Evolutionary conservation across 2,888 invertebrate genomes (phyloP), one percentile per base, ranked within the genome.

Genomic region (Ellobium chinense): DNA sequence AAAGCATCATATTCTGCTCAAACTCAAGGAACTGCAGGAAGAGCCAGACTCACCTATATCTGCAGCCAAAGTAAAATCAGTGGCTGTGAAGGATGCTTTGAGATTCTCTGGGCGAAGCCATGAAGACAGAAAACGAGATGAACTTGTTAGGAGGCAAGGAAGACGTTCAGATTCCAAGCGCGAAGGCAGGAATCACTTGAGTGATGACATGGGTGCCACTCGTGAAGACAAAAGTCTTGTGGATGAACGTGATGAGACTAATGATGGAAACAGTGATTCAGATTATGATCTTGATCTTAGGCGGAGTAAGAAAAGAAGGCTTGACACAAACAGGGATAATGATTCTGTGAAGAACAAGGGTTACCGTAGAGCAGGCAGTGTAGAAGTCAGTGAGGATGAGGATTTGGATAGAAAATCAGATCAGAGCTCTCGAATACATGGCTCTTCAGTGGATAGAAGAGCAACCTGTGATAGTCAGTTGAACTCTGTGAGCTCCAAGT

Each of bases 321-420:
- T 34, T 4, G 77, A 81, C 0, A 9, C 27, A 21, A 66, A 29
- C 21, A n/a, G 65, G n/a, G 58, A 73, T 68, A 73, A 54, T 58
- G 74, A 66, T 39, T 66, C 73, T 34, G 27, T 65, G 4, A 62
- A 72, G 24, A 27, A 98, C 98, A 91, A 98, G 98, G 93, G 95
- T 98, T 86, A 97, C 99, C 88, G 95, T 96, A 86, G 97, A 96
- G 73, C 94, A 98, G 56, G 66, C 2, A 75, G 75, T 80, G 68
- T 80, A 36, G 75, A 75, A 24, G 37, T 60, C 21, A 75, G 75
- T 36, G 74, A 75, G 9, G 54, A 37, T 2, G 80, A 80, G 34
- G 78, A 72, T 56, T 72, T 62, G 29, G 70, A 70, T 34, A 60
- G 34, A 60, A 69, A 78, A 24, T 68, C 77, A 0, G 68, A 77